Evolutionary conservation across 2,113 vertebrate species (phyloP), one percentile per base, ranked within the genome.

Genomic region (Elachura formosa): DNA sequence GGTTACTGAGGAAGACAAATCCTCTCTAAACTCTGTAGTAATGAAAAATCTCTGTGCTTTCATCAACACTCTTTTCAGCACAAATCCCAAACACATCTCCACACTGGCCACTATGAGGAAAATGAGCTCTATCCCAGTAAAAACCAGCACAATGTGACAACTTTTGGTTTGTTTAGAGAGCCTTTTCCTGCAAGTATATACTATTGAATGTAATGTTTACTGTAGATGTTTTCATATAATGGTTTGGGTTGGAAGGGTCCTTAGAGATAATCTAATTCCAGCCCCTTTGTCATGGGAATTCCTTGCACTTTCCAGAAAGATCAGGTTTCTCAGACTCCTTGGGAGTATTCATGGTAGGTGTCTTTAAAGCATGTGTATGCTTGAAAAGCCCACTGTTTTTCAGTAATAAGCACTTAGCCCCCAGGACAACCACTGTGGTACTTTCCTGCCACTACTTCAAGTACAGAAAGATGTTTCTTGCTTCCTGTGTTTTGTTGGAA

Each of bases 261-360:
- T 66, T 45, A 66, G 51, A 88, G 26, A 24, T 38, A 4, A 29
- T 43, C 15, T 38, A 21, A 29, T 51, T 66, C 33, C 9, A 59
- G 6, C 28, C 12, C 31, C 19, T 43, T 33, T 51, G 23, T 23
- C 5, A 0, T 66, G 26, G 28, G 6, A 0, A 0, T 40, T 54
- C 62, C 21, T 75, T 33, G 23, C 14, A 20, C 12, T 48, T n/a
- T n/a, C n/a, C n/a, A n/a, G n/a, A n/a, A n/a, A 33, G 71, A 41
- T 12, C 55, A 36, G 11, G 12, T 68, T 48, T 61, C 54, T 41
- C 21, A 16, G 14, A 68, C 14, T 40, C 40, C 25, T 68, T 68
- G 6, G 26, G 12, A 82, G 6, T 73, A 36, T 68, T 66, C 29
- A 16, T 51, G 19, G 9, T 48, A 51, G 56, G 5, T 85, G 45